phyloP scores from a whole-genome alignment of 2,113 vertebrate genomes.

The Eretmochelys imbricata region DNA sequence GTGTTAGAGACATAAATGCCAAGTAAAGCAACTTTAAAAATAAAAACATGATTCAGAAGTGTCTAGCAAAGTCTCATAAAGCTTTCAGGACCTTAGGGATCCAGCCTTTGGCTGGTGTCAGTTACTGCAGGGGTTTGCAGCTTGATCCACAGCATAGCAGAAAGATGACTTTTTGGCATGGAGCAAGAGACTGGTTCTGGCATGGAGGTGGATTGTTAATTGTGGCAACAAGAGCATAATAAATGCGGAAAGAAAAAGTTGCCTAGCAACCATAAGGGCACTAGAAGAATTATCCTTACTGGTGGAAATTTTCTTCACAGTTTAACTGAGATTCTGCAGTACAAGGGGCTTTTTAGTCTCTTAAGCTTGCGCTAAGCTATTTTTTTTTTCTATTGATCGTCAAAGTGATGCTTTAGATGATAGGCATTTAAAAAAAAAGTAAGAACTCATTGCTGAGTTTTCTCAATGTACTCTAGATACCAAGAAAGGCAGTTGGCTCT shows the following conservation, averaged over 20 bases:
- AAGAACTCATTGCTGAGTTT: conserved; percentile 13
- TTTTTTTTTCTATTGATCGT: neutral
- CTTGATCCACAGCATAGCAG: neutral
- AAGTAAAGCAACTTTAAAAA: neutral
- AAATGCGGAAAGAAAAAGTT: conserved; percentile 50
- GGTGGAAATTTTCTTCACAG: conserved; percentile 28
- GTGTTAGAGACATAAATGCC: neutral
- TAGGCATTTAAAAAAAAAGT: neutral
- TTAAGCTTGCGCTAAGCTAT: neutral
- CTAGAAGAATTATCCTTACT: conserved; percentile 27
- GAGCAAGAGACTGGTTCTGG: conserved; percentile 9
- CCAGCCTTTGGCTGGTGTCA: neutral
- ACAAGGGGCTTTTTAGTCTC: neutral
- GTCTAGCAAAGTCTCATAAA: neutral
- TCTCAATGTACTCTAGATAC: neutral
- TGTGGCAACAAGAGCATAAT: conserved; percentile 45
- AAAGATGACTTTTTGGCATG: neutral
- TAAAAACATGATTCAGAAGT: neutral
- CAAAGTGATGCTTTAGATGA: neutral
- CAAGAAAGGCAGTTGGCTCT: conserved; percentile 22
- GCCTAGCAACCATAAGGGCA: conserved; percentile 52
- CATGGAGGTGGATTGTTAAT: conserved; percentile 20
- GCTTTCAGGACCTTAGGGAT: neutral
- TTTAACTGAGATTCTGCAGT: conserved; percentile 8
- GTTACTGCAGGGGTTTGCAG: neutral